Conservation (phyloP, 2,113 vertebrate genomes). For the Podocnemis expansa region DNA sequence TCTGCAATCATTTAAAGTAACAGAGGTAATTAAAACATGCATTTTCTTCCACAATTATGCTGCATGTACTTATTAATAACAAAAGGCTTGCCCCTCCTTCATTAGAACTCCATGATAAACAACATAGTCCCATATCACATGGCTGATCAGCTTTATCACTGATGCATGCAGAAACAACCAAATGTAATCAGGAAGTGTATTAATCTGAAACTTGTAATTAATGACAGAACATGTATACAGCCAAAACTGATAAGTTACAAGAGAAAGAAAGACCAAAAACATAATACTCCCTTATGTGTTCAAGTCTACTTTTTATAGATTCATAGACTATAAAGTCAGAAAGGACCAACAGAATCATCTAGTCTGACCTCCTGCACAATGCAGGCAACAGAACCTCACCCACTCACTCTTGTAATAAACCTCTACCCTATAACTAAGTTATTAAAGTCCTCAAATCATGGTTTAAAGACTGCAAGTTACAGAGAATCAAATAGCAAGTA, state of each 20-base stretch:
- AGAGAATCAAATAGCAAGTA: too few relatives aligned
- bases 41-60: background rate
- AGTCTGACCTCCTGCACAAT: too few relatives aligned
- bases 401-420: too few relatives aligned
- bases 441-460: too few relatives aligned
- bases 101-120: constrained; percentile 27
- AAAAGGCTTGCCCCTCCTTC: background rate
- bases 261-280: constrained; percentile 66
- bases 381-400: too few relatives aligned
- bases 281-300: constrained; percentile 47
- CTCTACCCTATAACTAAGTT: too few relatives aligned
- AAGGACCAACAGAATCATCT: too few relatives aligned
- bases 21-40: constrained; percentile 2
- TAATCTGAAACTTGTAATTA: constrained; percentile 70
- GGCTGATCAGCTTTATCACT: background rate
- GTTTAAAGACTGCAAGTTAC: too few relatives aligned
- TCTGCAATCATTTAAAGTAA: constrained; percentile 13
- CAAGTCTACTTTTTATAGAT: too few relatives aligned
- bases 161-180: constrained; percentile 56
- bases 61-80: background rate
- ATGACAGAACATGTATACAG: constrained; percentile 68
- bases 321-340: too few relatives aligned
- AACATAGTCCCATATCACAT: background rate
- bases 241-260: constrained; percentile 65
- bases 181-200: constrained; percentile 72